These are phyloP conservation scores for Aspidapion aeneum DNA, from an alignment of 2,888 invertebrate species.

Conservation along the genomic window DNA sequence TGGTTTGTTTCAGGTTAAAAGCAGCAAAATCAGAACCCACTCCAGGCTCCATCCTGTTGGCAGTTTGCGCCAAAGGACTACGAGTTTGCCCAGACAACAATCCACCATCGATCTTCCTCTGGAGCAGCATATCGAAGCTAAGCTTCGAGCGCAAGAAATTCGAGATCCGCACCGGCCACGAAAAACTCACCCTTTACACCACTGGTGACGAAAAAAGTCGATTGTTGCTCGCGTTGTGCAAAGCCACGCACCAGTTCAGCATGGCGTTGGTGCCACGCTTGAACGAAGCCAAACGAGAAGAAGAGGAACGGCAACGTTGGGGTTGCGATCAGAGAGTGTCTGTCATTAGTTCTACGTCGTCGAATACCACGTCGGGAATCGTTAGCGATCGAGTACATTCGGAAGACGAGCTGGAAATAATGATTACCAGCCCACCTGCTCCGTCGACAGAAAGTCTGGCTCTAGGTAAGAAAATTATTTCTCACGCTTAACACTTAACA, in stretches of 20 bases:
- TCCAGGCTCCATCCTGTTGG: conserved; percentile 79
- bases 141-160: conserved; percentile 97
- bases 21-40: conserved; percentile 71
- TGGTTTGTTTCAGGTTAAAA: conserved; percentile 62
- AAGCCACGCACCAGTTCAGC: conserved; percentile 90
- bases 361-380: conserved; percentile 96
- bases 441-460: conserved; percentile 83
- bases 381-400: conserved; percentile 92
- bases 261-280: conserved; percentile 87
- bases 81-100: conserved; percentile 76
- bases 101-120: conserved; percentile 77
- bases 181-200: conserved; percentile 85
- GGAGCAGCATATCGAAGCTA: conserved; percentile 94
- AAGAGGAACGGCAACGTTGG: conserved; percentile 66
- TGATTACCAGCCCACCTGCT: conserved; percentile 81
- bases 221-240: conserved; percentile 57
- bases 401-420: conserved; percentile 88
- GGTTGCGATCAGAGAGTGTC: conserved; percentile 47
- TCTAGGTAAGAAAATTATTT: conserved; percentile 46
- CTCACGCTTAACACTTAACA: no score
- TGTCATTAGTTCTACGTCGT: conserved; percentile 81
- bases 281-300: conserved; percentile 75
- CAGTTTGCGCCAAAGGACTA: conserved; percentile 89
- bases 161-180: conserved; percentile 88
- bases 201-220: conserved; percentile 93